Conservation (phyloP, 2,113 vertebrate species). For the Sorex fumeus region DNA sequence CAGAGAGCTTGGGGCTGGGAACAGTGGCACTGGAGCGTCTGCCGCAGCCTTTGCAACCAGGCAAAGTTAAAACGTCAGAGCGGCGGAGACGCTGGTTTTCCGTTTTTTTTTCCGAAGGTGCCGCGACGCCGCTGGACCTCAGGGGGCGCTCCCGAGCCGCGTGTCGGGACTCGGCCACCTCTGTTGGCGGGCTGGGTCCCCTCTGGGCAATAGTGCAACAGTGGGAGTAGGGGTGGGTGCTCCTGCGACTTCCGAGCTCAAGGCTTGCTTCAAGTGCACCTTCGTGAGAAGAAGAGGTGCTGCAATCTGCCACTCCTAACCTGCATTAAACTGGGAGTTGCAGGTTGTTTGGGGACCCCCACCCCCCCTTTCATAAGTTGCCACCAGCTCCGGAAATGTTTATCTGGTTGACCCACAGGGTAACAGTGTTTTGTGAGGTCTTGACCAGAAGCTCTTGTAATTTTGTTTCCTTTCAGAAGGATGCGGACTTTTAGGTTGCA, state of each 20-base stretch:
- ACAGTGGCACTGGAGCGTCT: background rate
- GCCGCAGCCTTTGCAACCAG: background rate
- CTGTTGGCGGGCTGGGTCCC: background rate
- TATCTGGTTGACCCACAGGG: background rate
- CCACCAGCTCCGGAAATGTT: background rate
- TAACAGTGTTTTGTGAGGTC: constrained; percentile 39
- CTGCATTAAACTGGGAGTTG: background rate
- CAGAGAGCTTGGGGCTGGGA: background rate
- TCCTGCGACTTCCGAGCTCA: background rate
- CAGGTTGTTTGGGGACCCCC: background rate
- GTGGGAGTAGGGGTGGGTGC: background rate
- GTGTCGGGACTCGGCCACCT: background rate
- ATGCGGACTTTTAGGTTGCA: background rate
- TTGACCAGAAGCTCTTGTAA: background rate
- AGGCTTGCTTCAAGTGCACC: no score
- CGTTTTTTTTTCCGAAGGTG: constrained; percentile 56
- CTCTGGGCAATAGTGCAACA: background rate
- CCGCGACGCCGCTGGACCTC: constrained; percentile 62
- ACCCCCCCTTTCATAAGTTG: no score
- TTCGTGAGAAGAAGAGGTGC: background rate
- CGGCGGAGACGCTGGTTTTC: background rate
- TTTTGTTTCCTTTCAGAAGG: background rate
- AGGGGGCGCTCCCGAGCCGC: constrained; percentile 81
- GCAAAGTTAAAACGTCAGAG: constrained; percentile 76
- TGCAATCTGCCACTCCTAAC: background rate